Conservation (phyloP, 2,797 vertebrate species). For the Gephyroberyx darwinii region DNA sequence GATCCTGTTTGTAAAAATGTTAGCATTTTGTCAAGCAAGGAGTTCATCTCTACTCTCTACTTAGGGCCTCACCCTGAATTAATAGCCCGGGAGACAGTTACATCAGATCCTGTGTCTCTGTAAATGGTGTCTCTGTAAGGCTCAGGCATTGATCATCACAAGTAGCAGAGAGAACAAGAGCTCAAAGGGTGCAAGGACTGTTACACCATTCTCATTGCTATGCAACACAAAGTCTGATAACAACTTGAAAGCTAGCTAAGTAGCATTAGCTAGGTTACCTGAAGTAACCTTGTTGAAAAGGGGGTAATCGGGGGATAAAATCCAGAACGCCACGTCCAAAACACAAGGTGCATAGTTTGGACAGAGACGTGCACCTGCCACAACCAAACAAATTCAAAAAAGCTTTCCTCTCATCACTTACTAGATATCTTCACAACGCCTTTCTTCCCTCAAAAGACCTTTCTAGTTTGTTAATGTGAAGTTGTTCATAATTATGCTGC, state of each 20-base stretch:
- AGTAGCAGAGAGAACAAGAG: not conserved
- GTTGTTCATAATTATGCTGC: slow-evolving; percentile 31
- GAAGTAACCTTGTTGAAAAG: no score
- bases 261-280: no score
- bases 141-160: no score
- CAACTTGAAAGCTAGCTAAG: no score
- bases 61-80: not conserved
- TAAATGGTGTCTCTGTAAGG: slow-evolving; percentile 9
- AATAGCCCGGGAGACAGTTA: not conserved
- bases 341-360: slow-evolving; percentile 23
- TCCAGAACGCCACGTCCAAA: no score
- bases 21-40: no score
- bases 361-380: slow-evolving; percentile 3
- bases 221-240: no score
- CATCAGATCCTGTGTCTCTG: not conserved
- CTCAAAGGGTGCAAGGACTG: no score
- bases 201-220: no score
- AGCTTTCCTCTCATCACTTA: not conserved
- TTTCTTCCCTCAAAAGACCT: not conserved
- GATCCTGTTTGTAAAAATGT: no score
- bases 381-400: slow-evolving; percentile 24
- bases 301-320: no score
- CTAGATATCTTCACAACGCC: no score
- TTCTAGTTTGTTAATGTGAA: not conserved
- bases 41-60: not conserved